A percentile compares a stretch with the other conserved stretches of the same genome.
phyloP scores from a whole-genome alignment of 2,797 vertebrate genomes.

The Hephaestus fuliginosus region DNA sequence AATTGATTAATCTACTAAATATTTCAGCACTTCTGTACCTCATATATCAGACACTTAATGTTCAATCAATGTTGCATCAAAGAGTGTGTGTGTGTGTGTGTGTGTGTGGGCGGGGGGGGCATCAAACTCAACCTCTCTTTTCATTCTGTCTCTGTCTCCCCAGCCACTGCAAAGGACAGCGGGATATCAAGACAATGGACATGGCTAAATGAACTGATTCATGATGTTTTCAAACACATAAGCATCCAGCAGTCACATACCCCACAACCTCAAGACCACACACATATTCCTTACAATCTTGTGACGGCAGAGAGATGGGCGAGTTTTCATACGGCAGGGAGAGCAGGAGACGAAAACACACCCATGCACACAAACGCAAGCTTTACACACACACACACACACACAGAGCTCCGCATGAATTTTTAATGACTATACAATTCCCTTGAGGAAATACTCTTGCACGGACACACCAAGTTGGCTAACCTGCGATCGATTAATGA shows the following conservation, averaged over 20 bases:
- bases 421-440: conserved; percentile 57
- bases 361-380: conserved; percentile 3
- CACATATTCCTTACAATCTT: neutral
- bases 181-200: neutral
- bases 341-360: neutral
- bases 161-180: neutral
- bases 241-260: neutral
- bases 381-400: conserved; percentile 4
- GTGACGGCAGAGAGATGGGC: neutral
- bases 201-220: neutral
- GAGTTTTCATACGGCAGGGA: neutral
- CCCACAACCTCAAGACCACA: neutral
- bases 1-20: neutral
- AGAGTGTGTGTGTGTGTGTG: no score
- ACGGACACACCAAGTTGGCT: conserved; percentile 45
- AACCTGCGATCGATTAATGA: conserved; percentile 70
- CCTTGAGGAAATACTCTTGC: conserved; percentile 41
- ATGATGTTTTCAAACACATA: conserved; percentile 8
- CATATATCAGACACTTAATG: neutral
- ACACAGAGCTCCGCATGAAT: conserved; percentile 52
- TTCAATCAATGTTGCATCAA: neutral
- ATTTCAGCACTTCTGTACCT: neutral
- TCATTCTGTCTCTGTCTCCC: neutral
- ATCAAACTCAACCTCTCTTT: neutral
- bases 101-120: no score